These are phyloP conservation scores for Hofmannophila pseudospretella DNA, from an alignment of 2,888 invertebrate genomes.

Conservation along the genomic window DNA sequence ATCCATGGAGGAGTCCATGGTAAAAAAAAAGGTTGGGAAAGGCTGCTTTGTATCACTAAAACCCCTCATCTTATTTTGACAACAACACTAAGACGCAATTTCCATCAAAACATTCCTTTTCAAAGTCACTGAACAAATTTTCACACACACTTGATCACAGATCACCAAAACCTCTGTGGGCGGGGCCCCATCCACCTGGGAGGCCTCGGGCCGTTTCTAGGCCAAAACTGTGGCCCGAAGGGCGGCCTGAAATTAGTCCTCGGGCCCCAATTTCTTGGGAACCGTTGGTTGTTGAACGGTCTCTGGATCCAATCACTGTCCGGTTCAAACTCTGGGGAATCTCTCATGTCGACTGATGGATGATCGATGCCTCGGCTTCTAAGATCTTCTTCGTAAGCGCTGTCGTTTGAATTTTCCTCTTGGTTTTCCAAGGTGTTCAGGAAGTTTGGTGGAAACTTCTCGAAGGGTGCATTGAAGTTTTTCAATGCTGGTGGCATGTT, in stretches of 20 bases:
- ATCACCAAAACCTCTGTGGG: conserved; percentile 69
- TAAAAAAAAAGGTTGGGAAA: too few relatives aligned
- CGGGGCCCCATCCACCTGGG: conserved; percentile 59
- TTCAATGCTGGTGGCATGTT: conserved; percentile 51
- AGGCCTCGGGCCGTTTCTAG: conserved; percentile 53
- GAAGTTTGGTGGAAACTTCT: conserved; percentile 2
- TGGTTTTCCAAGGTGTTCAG: conserved; percentile 9
- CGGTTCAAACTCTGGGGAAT: conserved; percentile 27
- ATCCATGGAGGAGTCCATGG: too few relatives aligned
- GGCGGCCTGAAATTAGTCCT: conserved; percentile 47
- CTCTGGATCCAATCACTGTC: conserved; percentile 35
- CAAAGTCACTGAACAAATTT: not conserved
- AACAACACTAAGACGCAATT: too few relatives aligned
- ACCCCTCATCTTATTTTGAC: too few relatives aligned
- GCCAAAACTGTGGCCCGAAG: conserved; percentile 43
- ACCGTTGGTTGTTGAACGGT: conserved; percentile 43
- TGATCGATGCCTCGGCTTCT: conserved; percentile 34
- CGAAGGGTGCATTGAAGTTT: conserved; percentile 25
- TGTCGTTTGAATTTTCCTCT: conserved; percentile 30
- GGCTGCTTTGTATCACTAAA: too few relatives aligned
- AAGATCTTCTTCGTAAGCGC: conserved; percentile 46
- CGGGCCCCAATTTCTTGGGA: conserved; percentile 63
- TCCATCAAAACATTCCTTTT: not conserved
- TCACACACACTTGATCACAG: conserved; percentile 16
- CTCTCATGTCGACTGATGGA: conserved; percentile 12